These are phyloP conservation scores for Meda fulgida DNA, from an alignment of 2,797 vertebrate genomes.

Conservation along the genomic window DNA sequence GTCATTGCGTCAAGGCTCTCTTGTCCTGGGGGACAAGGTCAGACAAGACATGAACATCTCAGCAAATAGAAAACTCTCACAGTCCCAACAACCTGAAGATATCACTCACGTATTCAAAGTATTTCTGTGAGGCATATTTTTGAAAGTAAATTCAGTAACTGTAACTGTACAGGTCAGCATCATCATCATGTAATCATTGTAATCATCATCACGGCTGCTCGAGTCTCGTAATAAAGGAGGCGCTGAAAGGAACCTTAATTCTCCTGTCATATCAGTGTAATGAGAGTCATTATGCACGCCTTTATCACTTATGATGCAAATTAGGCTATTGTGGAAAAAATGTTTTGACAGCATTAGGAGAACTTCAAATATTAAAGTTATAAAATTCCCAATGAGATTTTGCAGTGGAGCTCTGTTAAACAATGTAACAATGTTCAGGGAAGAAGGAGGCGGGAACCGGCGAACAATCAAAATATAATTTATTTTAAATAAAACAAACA, in stretches of 20 bases:
- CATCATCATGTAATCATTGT: conserved; percentile 23
- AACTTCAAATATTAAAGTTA: conserved; percentile 47
- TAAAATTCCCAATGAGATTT: conserved; percentile 55
- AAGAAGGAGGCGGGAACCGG: no score
- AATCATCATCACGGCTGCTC: conserved; percentile 30
- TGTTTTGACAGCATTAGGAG: conserved; percentile 48
- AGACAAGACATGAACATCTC: conserved; percentile 35
- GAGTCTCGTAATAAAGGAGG: conserved; percentile 33
- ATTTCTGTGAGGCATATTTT: conserved; percentile 16
- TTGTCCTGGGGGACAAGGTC: conserved; percentile 51
- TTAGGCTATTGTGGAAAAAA: conserved; percentile 52
- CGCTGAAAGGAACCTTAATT: conserved; percentile 46
- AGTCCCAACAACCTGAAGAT: conserved; percentile 8
- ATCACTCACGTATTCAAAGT: conserved; percentile 33
- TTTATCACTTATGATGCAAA: conserved; percentile 55
- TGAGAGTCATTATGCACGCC: conserved; percentile 38
- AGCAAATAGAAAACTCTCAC: conserved; percentile 34
- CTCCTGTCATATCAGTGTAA: conserved; percentile 37
- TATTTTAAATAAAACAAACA: no score
- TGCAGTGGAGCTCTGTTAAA: conserved; percentile 35
- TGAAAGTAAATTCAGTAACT: neutral
- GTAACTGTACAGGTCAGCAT: conserved; percentile 39
- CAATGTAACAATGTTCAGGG: no score
- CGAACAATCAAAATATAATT: no score
- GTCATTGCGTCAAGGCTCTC: conserved; percentile 51